These are phyloP conservation scores for Threskiornis aethiopicus DNA, from an alignment of 2,797 vertebrate species.

Conservation along the genomic window DNA sequence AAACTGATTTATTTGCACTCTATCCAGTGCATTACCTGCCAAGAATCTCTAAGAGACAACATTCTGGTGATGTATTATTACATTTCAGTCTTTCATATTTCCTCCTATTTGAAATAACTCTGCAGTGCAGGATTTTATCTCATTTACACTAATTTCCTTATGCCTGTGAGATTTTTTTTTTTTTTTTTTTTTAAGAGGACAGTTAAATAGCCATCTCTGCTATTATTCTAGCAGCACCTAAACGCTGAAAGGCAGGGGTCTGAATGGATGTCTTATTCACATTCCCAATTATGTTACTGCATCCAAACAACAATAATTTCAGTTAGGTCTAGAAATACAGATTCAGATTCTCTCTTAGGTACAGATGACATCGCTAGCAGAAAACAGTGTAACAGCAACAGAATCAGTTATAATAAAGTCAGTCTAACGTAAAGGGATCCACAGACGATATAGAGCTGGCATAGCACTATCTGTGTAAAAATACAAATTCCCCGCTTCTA, in stretches of 20 bases:
- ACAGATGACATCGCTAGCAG: background rate
- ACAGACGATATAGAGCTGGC: background rate
- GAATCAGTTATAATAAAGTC: background rate
- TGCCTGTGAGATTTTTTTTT: background rate
- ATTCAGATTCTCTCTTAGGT: background rate
- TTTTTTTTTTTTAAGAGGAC: background rate
- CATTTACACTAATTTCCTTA: background rate
- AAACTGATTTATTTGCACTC: background rate
- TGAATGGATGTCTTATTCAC: background rate
- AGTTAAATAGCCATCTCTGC: background rate
- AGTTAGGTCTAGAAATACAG: background rate
- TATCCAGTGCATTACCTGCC: background rate
- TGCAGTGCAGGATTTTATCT: conserved; percentile 2
- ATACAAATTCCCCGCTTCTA: background rate
- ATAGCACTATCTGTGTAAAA: background rate
- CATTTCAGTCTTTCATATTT: background rate
- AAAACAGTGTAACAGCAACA: background rate
- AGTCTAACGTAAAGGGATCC: background rate
- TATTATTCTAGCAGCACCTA: background rate
- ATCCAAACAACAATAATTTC: background rate
- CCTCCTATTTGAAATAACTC: background rate
- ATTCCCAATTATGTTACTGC: background rate
- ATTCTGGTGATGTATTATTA: background rate
- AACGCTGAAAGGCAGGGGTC: background rate
- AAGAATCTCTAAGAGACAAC: background rate